A percentile compares a stretch with the other conserved stretches of the same genome.
These are phyloP conservation scores for Callinectes sapidus DNA, from an alignment of 2,888 invertebrate genomes.

Conservation along the genomic window DNA sequence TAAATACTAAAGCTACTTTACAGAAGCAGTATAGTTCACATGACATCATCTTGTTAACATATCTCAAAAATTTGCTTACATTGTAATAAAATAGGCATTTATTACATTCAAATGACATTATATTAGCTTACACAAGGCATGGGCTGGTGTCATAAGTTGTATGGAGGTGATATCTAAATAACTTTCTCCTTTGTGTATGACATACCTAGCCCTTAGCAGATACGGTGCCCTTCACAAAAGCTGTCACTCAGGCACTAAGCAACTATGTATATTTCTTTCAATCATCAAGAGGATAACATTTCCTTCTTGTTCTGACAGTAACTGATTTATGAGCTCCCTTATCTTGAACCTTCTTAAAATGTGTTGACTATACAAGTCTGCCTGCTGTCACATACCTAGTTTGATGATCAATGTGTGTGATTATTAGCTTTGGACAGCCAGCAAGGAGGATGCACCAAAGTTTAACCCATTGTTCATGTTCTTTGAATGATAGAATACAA, in stretches of 20 bases:
- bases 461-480: background rate
- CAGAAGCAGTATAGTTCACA: background rate
- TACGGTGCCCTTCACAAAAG: background rate
- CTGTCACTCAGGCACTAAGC: conserved; percentile 10
- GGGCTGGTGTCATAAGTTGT: background rate
- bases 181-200: background rate
- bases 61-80: background rate
- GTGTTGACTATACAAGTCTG: background rate
- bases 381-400: background rate
- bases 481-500: background rate
- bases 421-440: background rate
- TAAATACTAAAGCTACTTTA: conserved; percentile 6
- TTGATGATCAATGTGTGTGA: background rate
- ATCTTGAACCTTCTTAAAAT: background rate
- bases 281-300: background rate
- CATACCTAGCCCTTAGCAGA: background rate
- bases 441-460: background rate
- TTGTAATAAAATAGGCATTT: background rate
- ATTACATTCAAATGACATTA: background rate
- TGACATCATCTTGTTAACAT: background rate
- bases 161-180: background rate
- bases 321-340: background rate
- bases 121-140: background rate
- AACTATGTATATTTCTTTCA: background rate
- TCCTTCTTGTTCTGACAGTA: background rate